Conservation (phyloP, 1,140 invertebrate species). For the Scaptodrosophila lebanonensis region DNA sequence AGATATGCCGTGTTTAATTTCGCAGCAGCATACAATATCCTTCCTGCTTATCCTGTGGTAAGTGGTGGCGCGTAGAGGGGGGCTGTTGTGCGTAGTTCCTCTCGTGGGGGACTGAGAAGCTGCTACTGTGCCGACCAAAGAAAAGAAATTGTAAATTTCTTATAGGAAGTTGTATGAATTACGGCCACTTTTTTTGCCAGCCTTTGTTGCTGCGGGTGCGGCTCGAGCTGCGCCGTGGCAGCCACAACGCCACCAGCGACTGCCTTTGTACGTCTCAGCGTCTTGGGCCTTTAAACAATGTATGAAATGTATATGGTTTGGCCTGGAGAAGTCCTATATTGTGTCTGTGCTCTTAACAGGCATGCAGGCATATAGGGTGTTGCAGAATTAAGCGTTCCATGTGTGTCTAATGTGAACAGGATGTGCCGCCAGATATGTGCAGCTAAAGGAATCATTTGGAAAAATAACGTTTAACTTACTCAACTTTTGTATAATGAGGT, state of each 20-base stretch:
- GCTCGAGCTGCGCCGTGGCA: too few species aligned
- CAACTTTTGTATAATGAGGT: too few species aligned
- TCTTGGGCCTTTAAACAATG: constrained; percentile 60
- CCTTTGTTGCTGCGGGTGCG: too few species aligned
- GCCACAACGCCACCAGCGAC: too few species aligned
- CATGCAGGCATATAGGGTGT: constrained; percentile 42
- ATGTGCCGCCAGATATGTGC: too few species aligned
- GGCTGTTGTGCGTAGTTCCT: constrained; percentile 24
- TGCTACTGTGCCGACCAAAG: constrained; percentile 25
- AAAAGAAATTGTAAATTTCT: constrained; percentile 68
- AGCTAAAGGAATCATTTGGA: too few species aligned
- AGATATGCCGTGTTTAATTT: constrained; percentile 50
- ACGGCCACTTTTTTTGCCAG: constrained; percentile 34
- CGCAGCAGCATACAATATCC: constrained; percentile 58
- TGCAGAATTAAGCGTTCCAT: neutral
- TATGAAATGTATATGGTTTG: constrained; percentile 51
- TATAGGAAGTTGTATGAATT: constrained; percentile 55
- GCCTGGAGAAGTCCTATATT: constrained; percentile 42
- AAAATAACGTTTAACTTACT: too few species aligned
- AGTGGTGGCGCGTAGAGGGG: constrained; percentile 2
- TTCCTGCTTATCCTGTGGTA: constrained; percentile 45
- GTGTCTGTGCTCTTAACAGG: constrained; percentile 2
- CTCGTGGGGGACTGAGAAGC: neutral
- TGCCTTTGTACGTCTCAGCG: constrained; percentile 4
- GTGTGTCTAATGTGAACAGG: too few species aligned